Conservation (phyloP, 2,113 vertebrate genomes). For the Sphyrna mokarran region DNA sequence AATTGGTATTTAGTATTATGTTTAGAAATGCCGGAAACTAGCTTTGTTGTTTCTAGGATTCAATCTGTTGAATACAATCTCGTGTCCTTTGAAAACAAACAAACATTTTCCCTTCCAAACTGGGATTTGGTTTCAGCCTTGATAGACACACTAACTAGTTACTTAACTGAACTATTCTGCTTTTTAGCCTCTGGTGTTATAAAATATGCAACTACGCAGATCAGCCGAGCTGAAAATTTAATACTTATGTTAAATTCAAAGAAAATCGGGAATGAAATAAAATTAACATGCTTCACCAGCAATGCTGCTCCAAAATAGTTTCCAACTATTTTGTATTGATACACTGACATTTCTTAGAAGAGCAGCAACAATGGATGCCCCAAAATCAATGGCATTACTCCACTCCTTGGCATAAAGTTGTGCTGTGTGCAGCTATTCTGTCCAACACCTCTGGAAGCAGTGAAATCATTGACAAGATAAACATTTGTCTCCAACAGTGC, state of each 20-base stretch:
- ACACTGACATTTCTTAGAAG: not conserved
- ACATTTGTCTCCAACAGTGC: not conserved
- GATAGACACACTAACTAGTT: not conserved
- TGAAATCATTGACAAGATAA: not conserved
- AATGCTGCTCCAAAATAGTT: not conserved
- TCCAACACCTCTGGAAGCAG: not conserved
- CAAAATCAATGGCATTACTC: not conserved
- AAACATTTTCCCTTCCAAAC: not conserved
- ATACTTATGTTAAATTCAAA: not conserved
- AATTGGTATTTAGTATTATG: not conserved
- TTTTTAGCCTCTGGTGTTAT: not conserved
- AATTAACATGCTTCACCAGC: not conserved
- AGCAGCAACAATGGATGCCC: not conserved
- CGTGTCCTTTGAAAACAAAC: not conserved
- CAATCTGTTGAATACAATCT: not conserved
- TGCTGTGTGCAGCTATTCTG: not conserved
- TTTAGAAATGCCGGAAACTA: slow-evolving; percentile 11
- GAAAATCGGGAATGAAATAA: not conserved
- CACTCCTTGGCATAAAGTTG: not conserved
- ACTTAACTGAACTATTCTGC: not conserved
- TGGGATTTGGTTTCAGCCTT: not conserved
- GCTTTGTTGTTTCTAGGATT: not conserved
- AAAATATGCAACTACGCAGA: not conserved
- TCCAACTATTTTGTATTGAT: not conserved
- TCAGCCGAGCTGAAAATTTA: not conserved